phyloP scores from a whole-genome alignment of 1,140 invertebrate species.

The Dysdera silvatica region DNA sequence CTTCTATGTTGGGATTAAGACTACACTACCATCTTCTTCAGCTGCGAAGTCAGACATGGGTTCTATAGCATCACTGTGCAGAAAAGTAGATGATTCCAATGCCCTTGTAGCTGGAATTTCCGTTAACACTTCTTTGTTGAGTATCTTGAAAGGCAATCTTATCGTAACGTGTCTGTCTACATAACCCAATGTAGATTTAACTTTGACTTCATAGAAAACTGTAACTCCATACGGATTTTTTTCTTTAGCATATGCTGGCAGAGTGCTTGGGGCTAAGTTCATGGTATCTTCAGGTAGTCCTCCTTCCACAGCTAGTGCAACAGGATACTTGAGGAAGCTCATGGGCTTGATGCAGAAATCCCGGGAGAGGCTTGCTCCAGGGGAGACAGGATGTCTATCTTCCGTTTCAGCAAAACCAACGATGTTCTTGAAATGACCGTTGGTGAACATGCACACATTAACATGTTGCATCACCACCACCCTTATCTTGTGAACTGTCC shows the following conservation, averaged over 20 bases:
- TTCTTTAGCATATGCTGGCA: constrained; percentile 12
- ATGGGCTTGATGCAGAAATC: constrained; percentile 24
- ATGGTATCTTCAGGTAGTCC: constrained; percentile 4
- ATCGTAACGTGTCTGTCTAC: constrained; percentile 28
- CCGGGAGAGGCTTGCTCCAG: constrained; percentile 15
- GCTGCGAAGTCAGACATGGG: too few species aligned
- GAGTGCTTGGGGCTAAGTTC: constrained; percentile 21
- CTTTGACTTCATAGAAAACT: constrained; percentile 30
- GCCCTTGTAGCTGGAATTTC: too few species aligned
- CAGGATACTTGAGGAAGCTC: constrained; percentile 25
- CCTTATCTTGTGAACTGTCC: constrained; percentile 29
- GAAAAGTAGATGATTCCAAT: too few species aligned
- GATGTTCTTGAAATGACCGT: constrained; percentile 33
- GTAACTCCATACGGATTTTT: constrained; percentile 34
- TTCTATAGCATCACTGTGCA: too few species aligned
- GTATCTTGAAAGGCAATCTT: constrained; percentile 28
- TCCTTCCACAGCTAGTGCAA: constrained; percentile 31
- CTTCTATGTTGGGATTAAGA: too few species aligned
- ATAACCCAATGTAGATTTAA: constrained; percentile 30
- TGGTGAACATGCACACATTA: constrained; percentile 34
- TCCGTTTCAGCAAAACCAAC: constrained; percentile 27
- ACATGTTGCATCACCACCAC: constrained; percentile 31
- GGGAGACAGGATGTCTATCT: constrained; percentile 18
- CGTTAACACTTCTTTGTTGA: too few species aligned
- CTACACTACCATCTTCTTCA: too few species aligned